These are phyloP conservation scores for Drosophila infuscata DNA, from an alignment of 2,888 invertebrate genomes.

Conservation along the genomic window DNA sequence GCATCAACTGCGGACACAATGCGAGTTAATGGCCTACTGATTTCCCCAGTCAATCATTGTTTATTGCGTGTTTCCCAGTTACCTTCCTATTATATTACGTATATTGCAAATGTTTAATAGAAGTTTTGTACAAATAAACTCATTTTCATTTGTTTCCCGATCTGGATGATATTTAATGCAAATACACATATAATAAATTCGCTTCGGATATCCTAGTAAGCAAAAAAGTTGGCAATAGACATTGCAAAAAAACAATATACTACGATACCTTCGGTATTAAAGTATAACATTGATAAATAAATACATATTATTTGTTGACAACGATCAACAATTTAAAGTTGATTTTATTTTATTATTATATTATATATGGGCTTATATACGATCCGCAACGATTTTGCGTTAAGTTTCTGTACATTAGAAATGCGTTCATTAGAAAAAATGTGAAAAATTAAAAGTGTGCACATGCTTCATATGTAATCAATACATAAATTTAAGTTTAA, in stretches of 20 bases:
- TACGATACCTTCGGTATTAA: no score
- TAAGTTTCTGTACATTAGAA: not conserved
- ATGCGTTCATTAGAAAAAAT: conserved; percentile 27
- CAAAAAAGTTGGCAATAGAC: no score
- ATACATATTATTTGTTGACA: not conserved
- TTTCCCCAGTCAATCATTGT: conserved; percentile 30
- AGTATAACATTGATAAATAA: no score
- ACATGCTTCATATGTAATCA: conserved; percentile 24
- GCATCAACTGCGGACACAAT: conserved; percentile 16
- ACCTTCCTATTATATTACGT: no score
- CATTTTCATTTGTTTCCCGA: not conserved
- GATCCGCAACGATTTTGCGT: conserved; percentile 17
- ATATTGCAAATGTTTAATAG: not conserved
- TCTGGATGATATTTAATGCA: not conserved
- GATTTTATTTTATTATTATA: not conserved
- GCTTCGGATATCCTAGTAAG: not conserved
- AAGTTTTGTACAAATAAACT: no score
- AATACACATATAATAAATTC: no score
- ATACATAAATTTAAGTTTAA: conserved; percentile 21
- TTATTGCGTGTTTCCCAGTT: no score
- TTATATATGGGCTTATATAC: conserved; percentile 1
- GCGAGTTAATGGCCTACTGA: conserved; percentile 56
- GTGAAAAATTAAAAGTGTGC: conserved; percentile 1
- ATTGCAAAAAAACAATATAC: no score
- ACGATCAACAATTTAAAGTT: not conserved